These are phyloP conservation scores for Rutilus rutilus DNA, from an alignment of 2,113 vertebrate species.

Conservation along the genomic window DNA sequence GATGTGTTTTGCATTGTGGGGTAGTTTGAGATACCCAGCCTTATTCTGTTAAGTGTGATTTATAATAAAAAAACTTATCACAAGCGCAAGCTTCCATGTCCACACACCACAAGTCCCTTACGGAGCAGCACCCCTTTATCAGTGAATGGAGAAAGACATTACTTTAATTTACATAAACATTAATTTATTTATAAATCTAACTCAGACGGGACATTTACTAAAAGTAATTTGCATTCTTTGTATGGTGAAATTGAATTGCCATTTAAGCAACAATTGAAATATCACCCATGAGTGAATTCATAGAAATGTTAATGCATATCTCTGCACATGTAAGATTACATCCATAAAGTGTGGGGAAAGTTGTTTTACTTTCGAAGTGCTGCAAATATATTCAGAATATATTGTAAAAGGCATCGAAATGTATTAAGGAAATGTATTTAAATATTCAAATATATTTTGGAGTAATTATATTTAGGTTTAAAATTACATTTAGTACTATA, in stretches of 20 bases:
- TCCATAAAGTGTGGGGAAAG: background rate
- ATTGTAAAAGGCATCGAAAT: too few relatives aligned
- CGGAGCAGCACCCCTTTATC: background rate
- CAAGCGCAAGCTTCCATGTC: background rate
- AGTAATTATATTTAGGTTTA: background rate
- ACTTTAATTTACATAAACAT: constrained; percentile 28
- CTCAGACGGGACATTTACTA: background rate
- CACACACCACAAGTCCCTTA: background rate
- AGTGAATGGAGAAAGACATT: constrained; percentile 3
- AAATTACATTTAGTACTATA: background rate
- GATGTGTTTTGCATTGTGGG: background rate
- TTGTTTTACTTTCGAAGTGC: background rate
- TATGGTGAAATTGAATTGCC: constrained; percentile 8
- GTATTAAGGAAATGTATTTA: too few relatives aligned
- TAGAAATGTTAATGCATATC: constrained; percentile 13
- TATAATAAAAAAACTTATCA: background rate
- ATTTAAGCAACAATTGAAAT: constrained; percentile 7
- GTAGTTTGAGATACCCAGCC: background rate
- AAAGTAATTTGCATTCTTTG: constrained; percentile 12
- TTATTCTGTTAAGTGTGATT: background rate
- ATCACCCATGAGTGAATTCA: constrained; percentile 26
- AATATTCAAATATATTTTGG: background rate
- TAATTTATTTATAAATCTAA: constrained; percentile 26
- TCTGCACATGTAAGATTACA: background rate
- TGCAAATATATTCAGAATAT: background rate